A percentile compares a stretch with the other conserved stretches of the same genome.
These are phyloP conservation scores for Myrmecobius fasciatus DNA, from an alignment of 2,113 vertebrate species.

Conservation along the genomic window DNA sequence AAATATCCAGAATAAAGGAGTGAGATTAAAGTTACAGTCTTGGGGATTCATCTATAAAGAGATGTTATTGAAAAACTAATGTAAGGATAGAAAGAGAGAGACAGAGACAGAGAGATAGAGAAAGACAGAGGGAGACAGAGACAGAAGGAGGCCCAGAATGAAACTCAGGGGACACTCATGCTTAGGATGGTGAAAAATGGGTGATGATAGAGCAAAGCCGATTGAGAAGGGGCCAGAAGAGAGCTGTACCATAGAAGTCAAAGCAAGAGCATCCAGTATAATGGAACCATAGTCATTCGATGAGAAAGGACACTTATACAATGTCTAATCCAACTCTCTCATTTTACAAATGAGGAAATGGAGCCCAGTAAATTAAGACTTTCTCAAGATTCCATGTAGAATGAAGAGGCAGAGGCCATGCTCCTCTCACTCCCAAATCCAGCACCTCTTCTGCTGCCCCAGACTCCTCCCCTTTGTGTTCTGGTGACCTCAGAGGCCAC, in stretches of 20 bases:
- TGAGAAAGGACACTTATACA: not conserved
- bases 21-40: not conserved
- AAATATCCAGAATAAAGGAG: not conserved
- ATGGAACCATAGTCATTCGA: not conserved
- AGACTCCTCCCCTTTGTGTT: too few relatives aligned
- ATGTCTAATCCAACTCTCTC: not conserved
- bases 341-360: not conserved
- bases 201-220: not conserved
- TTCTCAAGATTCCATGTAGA: not conserved
- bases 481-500: not conserved
- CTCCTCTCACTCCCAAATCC: too few relatives aligned
- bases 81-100: not conserved
- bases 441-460: not conserved
- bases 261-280: not conserved
- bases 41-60: not conserved
- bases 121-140: too few relatives aligned
- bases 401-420: not conserved
- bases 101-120: not conserved
- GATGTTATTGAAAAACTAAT: not conserved
- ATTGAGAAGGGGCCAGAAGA: not conserved
- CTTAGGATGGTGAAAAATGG: too few relatives aligned
- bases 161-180: too few relatives aligned
- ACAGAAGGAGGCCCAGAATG: not conserved
- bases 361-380: not conserved
- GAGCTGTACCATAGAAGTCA: not conserved